Percentiles rank a stretch among this genome's conserved stretches.
Conservation (phyloP, 2,113 vertebrate species). For the Sturnira hondurensis region DNA sequence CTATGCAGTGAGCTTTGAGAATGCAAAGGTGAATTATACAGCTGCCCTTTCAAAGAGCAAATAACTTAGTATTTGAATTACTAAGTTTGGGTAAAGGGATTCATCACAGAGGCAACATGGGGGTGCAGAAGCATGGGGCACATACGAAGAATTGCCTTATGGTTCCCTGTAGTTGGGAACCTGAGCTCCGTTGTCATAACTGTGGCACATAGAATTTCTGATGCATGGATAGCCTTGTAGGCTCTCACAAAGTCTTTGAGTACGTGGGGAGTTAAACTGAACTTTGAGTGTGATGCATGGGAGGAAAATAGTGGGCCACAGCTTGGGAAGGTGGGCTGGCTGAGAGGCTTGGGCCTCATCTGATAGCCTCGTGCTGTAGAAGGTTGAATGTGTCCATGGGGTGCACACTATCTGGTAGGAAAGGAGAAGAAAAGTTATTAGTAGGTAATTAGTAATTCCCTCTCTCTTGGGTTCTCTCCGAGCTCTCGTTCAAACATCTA, state of each 20-base stretch:
- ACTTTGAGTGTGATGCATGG: background rate
- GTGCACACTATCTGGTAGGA: background rate
- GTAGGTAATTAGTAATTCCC: background rate
- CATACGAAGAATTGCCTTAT: background rate
- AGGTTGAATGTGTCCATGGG: background rate
- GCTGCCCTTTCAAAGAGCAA: background rate
- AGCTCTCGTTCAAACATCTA: background rate
- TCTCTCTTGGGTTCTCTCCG: background rate
- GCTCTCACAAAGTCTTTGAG: background rate
- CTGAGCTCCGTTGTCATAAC: background rate
- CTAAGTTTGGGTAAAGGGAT: background rate
- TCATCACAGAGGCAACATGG: background rate
- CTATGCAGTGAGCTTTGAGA: background rate
- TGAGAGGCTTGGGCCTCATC: background rate
- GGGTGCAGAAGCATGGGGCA: background rate
- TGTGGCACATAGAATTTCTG: background rate
- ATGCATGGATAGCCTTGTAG: background rate
- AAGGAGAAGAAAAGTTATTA: background rate
- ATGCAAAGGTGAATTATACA: background rate
- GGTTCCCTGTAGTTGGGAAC: background rate
- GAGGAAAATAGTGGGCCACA: background rate
- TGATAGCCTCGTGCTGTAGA: background rate
- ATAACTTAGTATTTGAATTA: no score
- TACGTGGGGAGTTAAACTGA: background rate
- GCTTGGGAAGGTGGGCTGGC: background rate